Percentiles rank a stretch among this genome's conserved stretches.
These are phyloP conservation scores for Microctonus aethiopoides DNA, from an alignment of 2,888 invertebrate genomes.

Conservation along the genomic window DNA sequence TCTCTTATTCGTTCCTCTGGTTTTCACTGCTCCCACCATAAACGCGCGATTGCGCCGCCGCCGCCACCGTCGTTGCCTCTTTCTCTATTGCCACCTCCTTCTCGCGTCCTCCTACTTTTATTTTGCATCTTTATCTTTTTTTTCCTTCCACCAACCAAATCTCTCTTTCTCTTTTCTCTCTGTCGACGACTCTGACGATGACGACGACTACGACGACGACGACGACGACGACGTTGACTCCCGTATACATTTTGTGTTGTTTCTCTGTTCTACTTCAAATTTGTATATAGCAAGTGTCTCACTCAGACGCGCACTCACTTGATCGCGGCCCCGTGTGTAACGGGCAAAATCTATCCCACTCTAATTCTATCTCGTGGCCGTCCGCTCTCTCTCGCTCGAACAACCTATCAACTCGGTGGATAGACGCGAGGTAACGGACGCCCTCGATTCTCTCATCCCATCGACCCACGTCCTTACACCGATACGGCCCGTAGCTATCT, in stretches of 20 bases:
- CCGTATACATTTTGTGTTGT: conserved; percentile 32
- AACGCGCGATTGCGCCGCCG: conserved; percentile 17
- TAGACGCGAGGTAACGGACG: conserved; percentile 64
- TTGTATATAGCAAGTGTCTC: conserved; percentile 36
- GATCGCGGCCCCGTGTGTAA: conserved; percentile 46
- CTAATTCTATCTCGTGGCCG: conserved; percentile 64
- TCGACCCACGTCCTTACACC: conserved; percentile 65
- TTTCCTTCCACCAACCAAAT: not conserved
- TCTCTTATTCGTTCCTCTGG: conserved; percentile 56
- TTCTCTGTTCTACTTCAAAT: conserved; percentile 33
- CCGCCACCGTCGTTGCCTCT: no score
- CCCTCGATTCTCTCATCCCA: conserved; percentile 64
- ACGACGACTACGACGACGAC: not conserved
- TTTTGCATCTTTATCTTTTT: conserved; percentile 35
- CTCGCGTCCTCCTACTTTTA: conserved; percentile 31
- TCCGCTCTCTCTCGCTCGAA: conserved; percentile 57
- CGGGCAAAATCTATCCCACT: conserved; percentile 53
- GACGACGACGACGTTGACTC: conserved; percentile 10
- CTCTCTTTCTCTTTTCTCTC: conserved; percentile 34
- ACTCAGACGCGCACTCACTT: conserved; percentile 29
- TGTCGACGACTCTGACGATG: conserved; percentile 6
- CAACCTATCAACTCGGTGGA: conserved; percentile 66
- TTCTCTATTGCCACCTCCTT: conserved; percentile 25
- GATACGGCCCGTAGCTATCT: conserved; percentile 61
- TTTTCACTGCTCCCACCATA: conserved; percentile 17